Evolutionary conservation across 1,140 invertebrate species (phyloP), one percentile per base, ranked within the genome.

Genomic region (Drosophila rhopaloa): DNA sequence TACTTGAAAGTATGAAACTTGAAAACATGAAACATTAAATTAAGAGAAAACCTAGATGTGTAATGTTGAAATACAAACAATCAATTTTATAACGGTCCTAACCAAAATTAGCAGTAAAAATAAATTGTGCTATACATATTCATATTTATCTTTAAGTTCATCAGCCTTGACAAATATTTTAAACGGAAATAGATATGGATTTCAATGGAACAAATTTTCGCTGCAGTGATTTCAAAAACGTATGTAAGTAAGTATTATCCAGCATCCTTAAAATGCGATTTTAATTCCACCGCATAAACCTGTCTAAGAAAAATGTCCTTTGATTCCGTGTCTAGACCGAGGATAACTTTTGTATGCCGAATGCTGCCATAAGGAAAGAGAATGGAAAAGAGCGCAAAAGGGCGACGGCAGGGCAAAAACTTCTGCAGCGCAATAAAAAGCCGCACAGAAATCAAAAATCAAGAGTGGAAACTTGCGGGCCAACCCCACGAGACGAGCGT

Each of bases 371-470:
- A 43, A n/a, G 55, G 13, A 46, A 50, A 56, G n/a, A 41, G 53
- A 35, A 40, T 8, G 35, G 4, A 27, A 35, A 16, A 35, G 44
- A 47, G 29, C 47, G 48, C 35, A 51, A 73, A 66, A 84, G 72
- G 60, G 48, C 50, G 55, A 59, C 44, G 53, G 57, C 38, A 44
- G 48, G 43, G 61, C 48, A 57, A 66, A 75, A 83, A 83, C 76
- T 83, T 83, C 65, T 37, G 57, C 61, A 65, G 66, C 67, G 77
- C 59, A 60, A 79, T 63, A 86, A 76, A 78, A 71, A 75, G 73
- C 74, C 68, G 70, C 68, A 81, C 79, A 71, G 75, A 86, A 85
- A 85, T 85, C 82, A 85, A 82, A 85, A 85, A 88, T 86, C 65
- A 82, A 82, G 79, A 68, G 65, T 81, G 58, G 44, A 61, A 86